Percentiles rank a stretch among this genome's conserved stretches.
Evolutionary conservation across 2,113 vertebrate species (phyloP).

Genomic region (Ciconia boyciana): DNA sequence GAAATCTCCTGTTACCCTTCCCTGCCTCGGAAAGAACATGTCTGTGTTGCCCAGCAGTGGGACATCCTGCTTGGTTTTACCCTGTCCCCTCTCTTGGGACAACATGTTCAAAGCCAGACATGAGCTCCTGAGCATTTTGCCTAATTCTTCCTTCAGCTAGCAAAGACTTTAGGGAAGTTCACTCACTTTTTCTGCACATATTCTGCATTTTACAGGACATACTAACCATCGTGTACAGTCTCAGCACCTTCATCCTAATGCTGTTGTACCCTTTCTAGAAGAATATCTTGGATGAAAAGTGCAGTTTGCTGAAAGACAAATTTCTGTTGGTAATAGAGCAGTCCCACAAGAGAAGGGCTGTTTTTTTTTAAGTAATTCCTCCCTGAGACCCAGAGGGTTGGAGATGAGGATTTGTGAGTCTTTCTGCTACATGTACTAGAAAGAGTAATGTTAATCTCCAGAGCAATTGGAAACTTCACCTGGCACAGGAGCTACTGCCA

Average conservation of each 20-base stretch:
- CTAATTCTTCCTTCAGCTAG: neutral
- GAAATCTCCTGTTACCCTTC: neutral
- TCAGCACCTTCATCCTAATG: neutral
- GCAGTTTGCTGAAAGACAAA: neutral
- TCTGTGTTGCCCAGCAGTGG: neutral
- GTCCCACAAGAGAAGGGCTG: neutral
- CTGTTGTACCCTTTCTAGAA: neutral
- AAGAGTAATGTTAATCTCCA: accelerated
- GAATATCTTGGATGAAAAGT: neutral
- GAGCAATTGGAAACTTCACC: neutral
- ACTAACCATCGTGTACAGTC: accelerated
- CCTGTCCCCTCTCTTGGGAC: neutral
- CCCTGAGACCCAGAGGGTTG: neutral
- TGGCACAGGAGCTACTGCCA: neutral
- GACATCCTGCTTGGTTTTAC: neutral
- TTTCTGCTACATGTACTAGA: neutral
- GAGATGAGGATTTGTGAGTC: neutral
- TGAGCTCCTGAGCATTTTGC: neutral
- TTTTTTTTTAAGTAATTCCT: neutral
- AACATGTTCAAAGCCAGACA: neutral
- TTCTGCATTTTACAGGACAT: neutral
- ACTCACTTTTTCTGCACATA: neutral
- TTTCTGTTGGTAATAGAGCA: neutral
- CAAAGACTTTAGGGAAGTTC: neutral
- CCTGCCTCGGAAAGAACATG: neutral